Evolutionary conservation across 2,888 invertebrate genomes (phyloP).

Genomic region (Spicauda simplicius): DNA sequence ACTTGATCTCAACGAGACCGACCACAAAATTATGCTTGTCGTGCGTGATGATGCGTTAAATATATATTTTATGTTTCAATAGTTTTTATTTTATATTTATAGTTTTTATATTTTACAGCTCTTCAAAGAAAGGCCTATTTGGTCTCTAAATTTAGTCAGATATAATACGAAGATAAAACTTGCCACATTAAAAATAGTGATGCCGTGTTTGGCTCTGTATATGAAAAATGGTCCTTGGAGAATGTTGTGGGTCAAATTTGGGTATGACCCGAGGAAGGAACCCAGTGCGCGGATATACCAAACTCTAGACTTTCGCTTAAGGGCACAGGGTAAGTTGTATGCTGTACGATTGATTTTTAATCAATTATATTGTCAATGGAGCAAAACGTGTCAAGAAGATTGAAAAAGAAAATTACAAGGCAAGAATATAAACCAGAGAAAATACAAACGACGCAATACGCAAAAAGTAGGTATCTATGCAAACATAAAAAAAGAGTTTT

Average conservation of each 20-base stretch:
- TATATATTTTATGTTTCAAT: too few species aligned
- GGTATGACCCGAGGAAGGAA: constrained; percentile 95
- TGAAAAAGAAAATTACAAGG: too few species aligned
- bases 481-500: too few species aligned
- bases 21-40: too few species aligned
- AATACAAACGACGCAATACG: too few species aligned
- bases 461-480: too few species aligned
- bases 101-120: constrained; percentile 59
- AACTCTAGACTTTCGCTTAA: constrained; percentile 92
- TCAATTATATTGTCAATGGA: too few species aligned
- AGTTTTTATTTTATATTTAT: background rate
- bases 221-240: constrained; percentile 97
- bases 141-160: constrained; percentile 92
- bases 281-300: constrained; percentile 93
- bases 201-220: constrained; percentile 94
- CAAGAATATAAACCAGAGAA: too few species aligned
- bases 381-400: too few species aligned
- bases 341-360: too few species aligned
- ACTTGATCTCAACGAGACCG: too few species aligned
- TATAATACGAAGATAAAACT: constrained; percentile 86
- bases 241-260: constrained; percentile 94
- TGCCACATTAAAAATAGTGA: constrained; percentile 89
- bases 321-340: constrained; percentile 86
- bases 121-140: constrained; percentile 95
- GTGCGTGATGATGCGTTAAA: too few species aligned